Conservation (phyloP, 1,140 invertebrate genomes). For the Euura saliciscinereae region DNA sequence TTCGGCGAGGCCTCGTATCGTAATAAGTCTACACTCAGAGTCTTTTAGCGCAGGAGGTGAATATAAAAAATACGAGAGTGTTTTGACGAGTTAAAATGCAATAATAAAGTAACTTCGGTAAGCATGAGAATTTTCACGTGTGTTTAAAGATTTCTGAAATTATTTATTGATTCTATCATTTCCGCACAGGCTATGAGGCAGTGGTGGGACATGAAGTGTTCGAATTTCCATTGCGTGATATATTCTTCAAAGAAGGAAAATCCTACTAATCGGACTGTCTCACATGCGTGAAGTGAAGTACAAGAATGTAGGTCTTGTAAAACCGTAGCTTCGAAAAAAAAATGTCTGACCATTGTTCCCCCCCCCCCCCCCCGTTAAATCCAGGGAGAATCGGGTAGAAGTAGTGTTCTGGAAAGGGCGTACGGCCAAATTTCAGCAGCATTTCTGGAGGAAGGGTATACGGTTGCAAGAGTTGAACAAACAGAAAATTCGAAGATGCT, state of each 20-base stretch:
- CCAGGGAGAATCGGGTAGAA: slow-evolving; percentile 93
- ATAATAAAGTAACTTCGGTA: slow-evolving; percentile 71
- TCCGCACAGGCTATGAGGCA: slow-evolving; percentile 80
- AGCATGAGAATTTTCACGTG: too few relatives aligned
- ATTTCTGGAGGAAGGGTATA: slow-evolving; percentile 92
- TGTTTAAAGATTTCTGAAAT: slow-evolving; percentile 9
- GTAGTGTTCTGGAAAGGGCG: slow-evolving; percentile 94
- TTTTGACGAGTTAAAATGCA: too few relatives aligned
- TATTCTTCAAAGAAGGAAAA: slow-evolving; percentile 99
- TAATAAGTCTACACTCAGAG: too few relatives aligned
- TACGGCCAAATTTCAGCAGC: slow-evolving; percentile 87
- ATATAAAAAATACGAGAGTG: too few relatives aligned
- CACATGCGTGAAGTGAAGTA: slow-evolving; percentile 98
- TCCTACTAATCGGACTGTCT: slow-evolving; percentile 99
- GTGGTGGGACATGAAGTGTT: slow-evolving; percentile 96
- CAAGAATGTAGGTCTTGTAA: slow-evolving; percentile 76
- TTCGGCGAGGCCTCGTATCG: too few relatives aligned
- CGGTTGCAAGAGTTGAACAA: slow-evolving; percentile 96
- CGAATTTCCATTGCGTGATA: slow-evolving; percentile 89
- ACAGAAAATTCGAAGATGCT: slow-evolving; percentile 98
- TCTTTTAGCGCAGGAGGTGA: too few relatives aligned
- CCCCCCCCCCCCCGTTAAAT: too few relatives aligned
- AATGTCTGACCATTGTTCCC: too few relatives aligned
- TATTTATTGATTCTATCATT: slow-evolving; percentile 22
- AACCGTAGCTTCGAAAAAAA: background rate